Evolutionary conservation across 2,113 vertebrate species (phyloP).

Genomic region (Saiga tatarica): DNA sequence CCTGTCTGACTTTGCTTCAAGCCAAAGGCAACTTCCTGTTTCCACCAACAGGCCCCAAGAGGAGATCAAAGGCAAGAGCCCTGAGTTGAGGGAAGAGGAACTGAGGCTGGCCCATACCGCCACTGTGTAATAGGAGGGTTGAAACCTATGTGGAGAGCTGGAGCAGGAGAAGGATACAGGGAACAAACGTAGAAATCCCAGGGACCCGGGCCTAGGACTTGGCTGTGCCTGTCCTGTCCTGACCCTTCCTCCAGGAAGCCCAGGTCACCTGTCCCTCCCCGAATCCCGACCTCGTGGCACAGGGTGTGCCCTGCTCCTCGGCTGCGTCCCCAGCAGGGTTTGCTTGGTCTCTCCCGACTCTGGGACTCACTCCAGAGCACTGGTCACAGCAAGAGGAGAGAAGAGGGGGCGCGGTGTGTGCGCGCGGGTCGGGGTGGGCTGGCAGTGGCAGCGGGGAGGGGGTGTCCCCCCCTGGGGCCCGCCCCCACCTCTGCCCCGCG

Average conservation of each 20-base stretch:
- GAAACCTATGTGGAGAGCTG: slow-evolving; percentile 10
- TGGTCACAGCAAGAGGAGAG: neutral
- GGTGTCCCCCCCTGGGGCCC: neutral
- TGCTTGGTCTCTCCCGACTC: neutral
- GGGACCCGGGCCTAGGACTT: neutral
- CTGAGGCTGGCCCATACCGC: slow-evolving; percentile 29
- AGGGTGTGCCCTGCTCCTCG: neutral
- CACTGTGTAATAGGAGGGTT: slow-evolving; percentile 43
- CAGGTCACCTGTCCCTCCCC: neutral
- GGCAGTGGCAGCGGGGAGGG: neutral
- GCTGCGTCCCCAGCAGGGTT: neutral
- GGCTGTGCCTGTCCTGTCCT: neutral
- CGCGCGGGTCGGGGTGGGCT: neutral
- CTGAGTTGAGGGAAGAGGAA: slow-evolving; percentile 65
- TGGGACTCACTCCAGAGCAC: neutral
- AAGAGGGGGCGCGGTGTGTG: neutral
- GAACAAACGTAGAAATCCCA: neutral
- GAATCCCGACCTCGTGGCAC: neutral
- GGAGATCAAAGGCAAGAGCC: slow-evolving; percentile 70
- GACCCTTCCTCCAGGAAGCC: neutral
- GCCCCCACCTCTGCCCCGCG: neutral
- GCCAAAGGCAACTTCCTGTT: slow-evolving; percentile 74
- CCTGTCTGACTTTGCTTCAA: slow-evolving; percentile 55
- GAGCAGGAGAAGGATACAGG: neutral
- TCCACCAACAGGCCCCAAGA: slow-evolving; percentile 47